Base-by-base conservation (phyloP, 2,888 invertebrate species). In the Eurytoma adleriae region DNA sequence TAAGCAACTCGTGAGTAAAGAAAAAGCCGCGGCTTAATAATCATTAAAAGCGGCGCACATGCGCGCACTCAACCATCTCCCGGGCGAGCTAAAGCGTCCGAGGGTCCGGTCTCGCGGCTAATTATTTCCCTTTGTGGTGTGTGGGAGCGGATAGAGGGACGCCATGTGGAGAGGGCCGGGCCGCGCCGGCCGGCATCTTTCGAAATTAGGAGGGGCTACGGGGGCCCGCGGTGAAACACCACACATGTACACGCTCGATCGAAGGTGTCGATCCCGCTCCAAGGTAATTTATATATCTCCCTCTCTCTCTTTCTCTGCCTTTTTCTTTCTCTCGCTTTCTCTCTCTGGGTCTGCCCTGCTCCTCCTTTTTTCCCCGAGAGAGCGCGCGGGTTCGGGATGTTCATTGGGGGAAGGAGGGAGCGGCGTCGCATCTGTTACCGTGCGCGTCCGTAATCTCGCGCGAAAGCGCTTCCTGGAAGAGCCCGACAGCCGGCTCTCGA, bases 41-140 rank as follows among this genome's bases (percentile, higher is more conserved):
- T 40, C 10, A 10, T 10, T 40, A 40, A 40, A 40, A 40, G 10
- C 40, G 40, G 40, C 10, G 40, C 40, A 1, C 40, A 40, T 40
- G 40, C 40, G 40, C 40, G 10, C 40, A 10, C 24, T 24, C 24
- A 24, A 24, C 10, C 1, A 40, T 40, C 40, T 7, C 40, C 7
- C 40, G 40, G 40, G 1, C 10, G 40, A 40, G 40, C 10, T 10
- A 10, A 40, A 40, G 1, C 40, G 40, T 40, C 7, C 4, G 10
- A 40, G 40, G 40, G 40, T 40, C 40, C 40, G 40, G 7, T 40
- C 40, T 7, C 57, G 12, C 5, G 85, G 86, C 85, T 89, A 88
- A 89, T 89, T 89, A 89, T 89, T 89, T 89, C 86, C 84, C 86
- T 87, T 89, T 87, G 87, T 88, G 85, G 50, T 83, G 84, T 83